Conservation (phyloP, 2,113 vertebrate species). For the Lophotis ruficrista region DNA sequence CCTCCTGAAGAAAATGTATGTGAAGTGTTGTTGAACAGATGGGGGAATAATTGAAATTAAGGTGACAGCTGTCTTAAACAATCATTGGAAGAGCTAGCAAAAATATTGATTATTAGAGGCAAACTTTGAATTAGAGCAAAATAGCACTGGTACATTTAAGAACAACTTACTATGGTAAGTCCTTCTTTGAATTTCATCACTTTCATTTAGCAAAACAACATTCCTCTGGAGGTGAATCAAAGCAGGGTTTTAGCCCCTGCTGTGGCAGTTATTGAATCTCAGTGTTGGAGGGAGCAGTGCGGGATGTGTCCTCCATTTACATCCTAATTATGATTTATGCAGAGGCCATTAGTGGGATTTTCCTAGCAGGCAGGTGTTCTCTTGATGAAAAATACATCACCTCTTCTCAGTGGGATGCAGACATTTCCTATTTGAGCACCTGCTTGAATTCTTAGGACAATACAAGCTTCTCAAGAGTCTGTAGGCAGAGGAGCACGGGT, state of each 20-base stretch:
- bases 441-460: fast-evolving
- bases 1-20: neutral
- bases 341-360: conserved; percentile 1
- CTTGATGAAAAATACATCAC: neutral
- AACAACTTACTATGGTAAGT: neutral
- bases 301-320: neutral
- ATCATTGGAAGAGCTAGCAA: neutral
- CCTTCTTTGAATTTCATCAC: neutral
- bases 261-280: conserved; percentile 18
- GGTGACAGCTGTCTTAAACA: neutral
- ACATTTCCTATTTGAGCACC: fast-evolving
- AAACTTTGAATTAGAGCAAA: neutral
- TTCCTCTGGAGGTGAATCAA: conserved; percentile 23
- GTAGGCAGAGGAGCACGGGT: neutral
- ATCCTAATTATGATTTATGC: neutral
- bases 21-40: neutral
- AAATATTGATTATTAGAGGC: neutral
- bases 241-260: neutral
- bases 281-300: neutral
- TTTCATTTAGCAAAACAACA: conserved; percentile 12
- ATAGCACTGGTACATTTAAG: neutral
- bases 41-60: neutral
- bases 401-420: neutral
- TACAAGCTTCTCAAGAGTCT: neutral
- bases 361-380: neutral